A percentile compares a stretch with the other conserved stretches of the same genome.
Conservation (phyloP, 1,140 invertebrate species). For the Drosophila dunni region DNA sequence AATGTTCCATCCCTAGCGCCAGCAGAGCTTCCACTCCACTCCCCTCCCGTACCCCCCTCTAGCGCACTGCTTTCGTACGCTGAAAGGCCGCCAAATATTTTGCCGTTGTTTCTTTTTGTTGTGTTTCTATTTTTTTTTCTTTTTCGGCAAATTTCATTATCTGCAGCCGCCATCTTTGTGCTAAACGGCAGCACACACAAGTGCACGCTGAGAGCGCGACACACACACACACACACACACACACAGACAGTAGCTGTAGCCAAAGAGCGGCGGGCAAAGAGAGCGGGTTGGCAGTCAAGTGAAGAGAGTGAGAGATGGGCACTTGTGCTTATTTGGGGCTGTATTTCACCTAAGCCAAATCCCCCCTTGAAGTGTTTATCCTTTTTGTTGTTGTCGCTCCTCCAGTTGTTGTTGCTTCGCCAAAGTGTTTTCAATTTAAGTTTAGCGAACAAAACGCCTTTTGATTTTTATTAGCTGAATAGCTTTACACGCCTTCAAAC, state of each 20-base stretch:
- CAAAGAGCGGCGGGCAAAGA: slow-evolving; percentile 1
- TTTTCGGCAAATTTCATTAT: slow-evolving; percentile 67
- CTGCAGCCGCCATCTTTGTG: slow-evolving; percentile 77
- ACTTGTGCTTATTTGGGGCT: slow-evolving; percentile 21
- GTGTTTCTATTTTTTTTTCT: slow-evolving; percentile 50
- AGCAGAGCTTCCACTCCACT: not conserved
- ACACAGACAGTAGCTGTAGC: slow-evolving; percentile 1
- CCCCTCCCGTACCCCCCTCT: not conserved
- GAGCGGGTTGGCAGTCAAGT: not conserved
- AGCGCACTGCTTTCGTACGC: too few species aligned
- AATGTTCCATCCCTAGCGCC: slow-evolving; percentile 11
- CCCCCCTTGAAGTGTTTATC: slow-evolving; percentile 81
- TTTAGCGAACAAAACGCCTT: slow-evolving; percentile 83
- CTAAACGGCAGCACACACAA: slow-evolving; percentile 63
- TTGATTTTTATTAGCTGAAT: slow-evolving; percentile 77
- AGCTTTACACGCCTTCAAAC: slow-evolving; percentile 35
- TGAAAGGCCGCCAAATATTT: slow-evolving; percentile 30
- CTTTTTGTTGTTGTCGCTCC: slow-evolving; percentile 51
- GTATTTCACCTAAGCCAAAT: slow-evolving; percentile 71
- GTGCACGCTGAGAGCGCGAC: slow-evolving; percentile 8
- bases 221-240: slow-evolving; percentile 2
- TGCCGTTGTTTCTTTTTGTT: slow-evolving; percentile 19
- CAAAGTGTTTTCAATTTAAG: slow-evolving; percentile 82
- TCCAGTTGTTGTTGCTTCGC: slow-evolving; percentile 47
- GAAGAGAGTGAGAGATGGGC: slow-evolving; percentile 3